Evolutionary conservation across 2,888 invertebrate genomes (phyloP).

Genomic region (Aquatica leii): DNA sequence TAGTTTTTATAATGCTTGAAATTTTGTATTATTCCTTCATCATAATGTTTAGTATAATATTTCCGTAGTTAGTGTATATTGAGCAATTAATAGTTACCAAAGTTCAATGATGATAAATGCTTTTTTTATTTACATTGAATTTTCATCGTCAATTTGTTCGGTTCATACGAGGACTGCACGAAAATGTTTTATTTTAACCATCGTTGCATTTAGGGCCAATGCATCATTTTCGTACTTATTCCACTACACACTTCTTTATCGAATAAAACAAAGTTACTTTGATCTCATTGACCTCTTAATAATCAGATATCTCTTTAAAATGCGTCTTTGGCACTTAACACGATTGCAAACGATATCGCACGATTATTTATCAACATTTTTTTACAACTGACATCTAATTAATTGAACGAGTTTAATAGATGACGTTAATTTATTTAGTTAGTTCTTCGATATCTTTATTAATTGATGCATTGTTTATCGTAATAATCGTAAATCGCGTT

Average conservation of each 20-base stretch:
- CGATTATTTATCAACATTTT: conserved; percentile 21
- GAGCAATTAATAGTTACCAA: too few relatives aligned
- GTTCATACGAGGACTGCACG: too few relatives aligned
- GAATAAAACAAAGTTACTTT: conserved; percentile 4
- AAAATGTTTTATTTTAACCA: too few relatives aligned
- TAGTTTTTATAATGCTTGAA: too few relatives aligned
- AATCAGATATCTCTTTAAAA: conserved; percentile 20
- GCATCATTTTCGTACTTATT: too few relatives aligned
- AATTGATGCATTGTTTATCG: background rate
- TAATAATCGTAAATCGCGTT: background rate
- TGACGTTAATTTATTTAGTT: conserved; percentile 23
- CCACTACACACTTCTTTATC: conserved; percentile 11
- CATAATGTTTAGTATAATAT: too few relatives aligned
- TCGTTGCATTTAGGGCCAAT: too few relatives aligned
- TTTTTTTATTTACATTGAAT: too few relatives aligned
- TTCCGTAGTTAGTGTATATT: too few relatives aligned
- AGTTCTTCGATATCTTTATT: conserved; percentile 4
- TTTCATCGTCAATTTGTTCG: too few relatives aligned
- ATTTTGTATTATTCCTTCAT: too few relatives aligned
- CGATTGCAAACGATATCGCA: conserved; percentile 18
- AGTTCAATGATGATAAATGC: too few relatives aligned
- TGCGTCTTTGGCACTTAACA: conserved; percentile 14
- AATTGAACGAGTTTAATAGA: conserved; percentile 14
- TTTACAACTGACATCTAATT: conserved; percentile 9
- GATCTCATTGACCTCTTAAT: conserved; percentile 27